A percentile compares a stretch with the other conserved stretches of the same genome.
Conservation (phyloP, 2,888 invertebrate species). For the Apamea crenata region DNA sequence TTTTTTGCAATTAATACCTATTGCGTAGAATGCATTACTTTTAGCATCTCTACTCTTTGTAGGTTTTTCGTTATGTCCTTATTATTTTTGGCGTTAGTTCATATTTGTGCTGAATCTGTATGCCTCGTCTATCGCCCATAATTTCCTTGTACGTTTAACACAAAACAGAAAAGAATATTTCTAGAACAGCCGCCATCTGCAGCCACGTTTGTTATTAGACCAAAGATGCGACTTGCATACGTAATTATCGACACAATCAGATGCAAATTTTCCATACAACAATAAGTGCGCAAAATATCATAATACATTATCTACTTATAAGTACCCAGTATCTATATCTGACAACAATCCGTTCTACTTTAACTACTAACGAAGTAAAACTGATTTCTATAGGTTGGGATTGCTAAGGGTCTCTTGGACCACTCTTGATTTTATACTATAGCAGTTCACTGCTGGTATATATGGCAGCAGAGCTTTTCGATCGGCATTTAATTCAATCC, state of each 20-base stretch:
- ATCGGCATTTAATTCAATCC: neutral
- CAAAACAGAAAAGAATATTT: conserved; percentile 11
- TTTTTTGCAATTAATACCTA: neutral
- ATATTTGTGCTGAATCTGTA: no score
- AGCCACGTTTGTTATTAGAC: conserved; percentile 32
- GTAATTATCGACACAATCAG: conserved; percentile 46
- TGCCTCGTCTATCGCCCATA: neutral
- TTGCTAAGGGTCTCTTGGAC: neutral
- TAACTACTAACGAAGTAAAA: neutral
- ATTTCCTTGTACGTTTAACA: neutral
- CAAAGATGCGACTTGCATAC: conserved; percentile 43
- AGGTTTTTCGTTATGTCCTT: neutral
- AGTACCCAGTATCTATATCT: neutral
- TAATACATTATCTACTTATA: neutral
- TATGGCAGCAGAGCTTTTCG: neutral
- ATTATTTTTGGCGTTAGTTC: neutral
- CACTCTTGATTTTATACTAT: neutral
- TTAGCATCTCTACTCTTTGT: neutral
- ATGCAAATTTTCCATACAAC: conserved; percentile 52
- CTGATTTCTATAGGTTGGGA: neutral
- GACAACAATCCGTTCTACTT: neutral
- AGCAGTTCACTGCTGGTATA: neutral
- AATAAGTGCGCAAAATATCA: conserved; percentile 46
- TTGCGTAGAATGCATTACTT: neutral
- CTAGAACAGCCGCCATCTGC: conserved; percentile 8